Evolutionary conservation across 2,113 vertebrate genomes (phyloP).

Genomic region (Triplophysa siluroides): DNA sequence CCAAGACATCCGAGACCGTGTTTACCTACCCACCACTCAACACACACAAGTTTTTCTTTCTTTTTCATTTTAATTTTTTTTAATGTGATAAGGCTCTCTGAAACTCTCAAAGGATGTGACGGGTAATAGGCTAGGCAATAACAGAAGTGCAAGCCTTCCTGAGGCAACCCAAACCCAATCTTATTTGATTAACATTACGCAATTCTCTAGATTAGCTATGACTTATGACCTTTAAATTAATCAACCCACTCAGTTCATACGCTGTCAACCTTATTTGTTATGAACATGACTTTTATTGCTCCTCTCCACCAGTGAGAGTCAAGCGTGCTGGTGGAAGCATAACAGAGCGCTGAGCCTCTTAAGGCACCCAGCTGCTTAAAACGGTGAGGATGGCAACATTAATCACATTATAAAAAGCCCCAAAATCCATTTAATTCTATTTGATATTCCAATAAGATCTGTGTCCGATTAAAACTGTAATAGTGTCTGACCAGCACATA

Average conservation of each 20-base stretch:
- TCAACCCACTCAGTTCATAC: conserved; percentile 42
- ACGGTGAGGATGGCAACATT: conserved; percentile 54
- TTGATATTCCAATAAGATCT: conserved; percentile 65
- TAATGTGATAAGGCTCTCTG: conserved; percentile 15
- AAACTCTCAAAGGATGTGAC: conserved; percentile 22
- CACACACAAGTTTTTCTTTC: neutral
- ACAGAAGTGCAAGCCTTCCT: conserved; percentile 18
- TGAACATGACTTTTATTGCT: conserved; percentile 44
- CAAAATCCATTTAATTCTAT: conserved; percentile 69
- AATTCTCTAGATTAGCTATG: conserved; percentile 39
- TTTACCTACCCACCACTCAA: neutral
- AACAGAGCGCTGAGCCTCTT: conserved; percentile 11
- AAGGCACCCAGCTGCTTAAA: conserved; percentile 47
- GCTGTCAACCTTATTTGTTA: conserved; percentile 49
- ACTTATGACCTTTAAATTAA: conserved; percentile 46
- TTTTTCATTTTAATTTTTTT: neutral
- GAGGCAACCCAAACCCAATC: conserved; percentile 23
- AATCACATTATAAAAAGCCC: conserved; percentile 60
- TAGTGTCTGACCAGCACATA: conserved; percentile 64
- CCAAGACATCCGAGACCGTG: neutral
- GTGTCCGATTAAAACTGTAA: conserved; percentile 64
- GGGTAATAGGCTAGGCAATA: conserved; percentile 13
- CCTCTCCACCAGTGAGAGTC: conserved; percentile 38
- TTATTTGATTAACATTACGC: conserved; percentile 32
- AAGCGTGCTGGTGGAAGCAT: conserved; percentile 44